phyloP scores from a whole-genome alignment of 2,888 invertebrate species.

The Acronicta alni region DNA sequence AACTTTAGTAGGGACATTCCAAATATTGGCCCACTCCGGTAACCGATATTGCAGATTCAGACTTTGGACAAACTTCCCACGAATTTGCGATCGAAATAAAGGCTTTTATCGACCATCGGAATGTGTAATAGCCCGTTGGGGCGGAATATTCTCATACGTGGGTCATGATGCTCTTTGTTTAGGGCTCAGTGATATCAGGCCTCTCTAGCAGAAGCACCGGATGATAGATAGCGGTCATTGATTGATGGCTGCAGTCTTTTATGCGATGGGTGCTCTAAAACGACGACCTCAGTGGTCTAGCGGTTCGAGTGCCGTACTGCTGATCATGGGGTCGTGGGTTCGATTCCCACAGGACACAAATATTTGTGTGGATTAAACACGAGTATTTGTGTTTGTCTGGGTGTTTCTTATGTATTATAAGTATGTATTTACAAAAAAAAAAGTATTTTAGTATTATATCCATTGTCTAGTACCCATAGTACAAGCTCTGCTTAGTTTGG shows the following conservation, averaged over 20 bases:
- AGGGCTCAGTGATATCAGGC: conserved; percentile 41
- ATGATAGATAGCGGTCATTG: conserved; percentile 53
- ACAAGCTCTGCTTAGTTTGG: too few relatives aligned
- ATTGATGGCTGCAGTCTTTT: conserved; percentile 45
- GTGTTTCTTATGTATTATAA: too few relatives aligned
- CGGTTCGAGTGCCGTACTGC: too few relatives aligned
- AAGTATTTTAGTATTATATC: too few relatives aligned
- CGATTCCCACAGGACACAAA: too few relatives aligned
- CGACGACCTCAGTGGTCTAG: too few relatives aligned
- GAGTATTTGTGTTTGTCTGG: too few relatives aligned
- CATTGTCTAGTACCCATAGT: too few relatives aligned
- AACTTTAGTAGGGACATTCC: conserved; percentile 7
- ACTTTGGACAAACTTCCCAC: conserved; percentile 34
- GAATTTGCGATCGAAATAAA: conserved; percentile 50
- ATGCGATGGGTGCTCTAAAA: conserved; percentile 11
- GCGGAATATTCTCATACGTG: conserved; percentile 38
- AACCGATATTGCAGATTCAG: conserved; percentile 47
- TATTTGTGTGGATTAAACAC: too few relatives aligned
- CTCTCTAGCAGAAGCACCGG: conserved; percentile 21
- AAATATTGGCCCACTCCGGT: conserved; percentile 20
- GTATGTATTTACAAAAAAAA: too few relatives aligned
- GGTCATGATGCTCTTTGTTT: conserved; percentile 42
- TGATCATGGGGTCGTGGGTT: too few relatives aligned
- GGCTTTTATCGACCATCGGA: conserved; percentile 51
- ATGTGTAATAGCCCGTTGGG: conserved; percentile 46